Evolutionary conservation across 2,113 vertebrate genomes (phyloP), one percentile per base, ranked within the genome.

Genomic region (Struthio camelus): DNA sequence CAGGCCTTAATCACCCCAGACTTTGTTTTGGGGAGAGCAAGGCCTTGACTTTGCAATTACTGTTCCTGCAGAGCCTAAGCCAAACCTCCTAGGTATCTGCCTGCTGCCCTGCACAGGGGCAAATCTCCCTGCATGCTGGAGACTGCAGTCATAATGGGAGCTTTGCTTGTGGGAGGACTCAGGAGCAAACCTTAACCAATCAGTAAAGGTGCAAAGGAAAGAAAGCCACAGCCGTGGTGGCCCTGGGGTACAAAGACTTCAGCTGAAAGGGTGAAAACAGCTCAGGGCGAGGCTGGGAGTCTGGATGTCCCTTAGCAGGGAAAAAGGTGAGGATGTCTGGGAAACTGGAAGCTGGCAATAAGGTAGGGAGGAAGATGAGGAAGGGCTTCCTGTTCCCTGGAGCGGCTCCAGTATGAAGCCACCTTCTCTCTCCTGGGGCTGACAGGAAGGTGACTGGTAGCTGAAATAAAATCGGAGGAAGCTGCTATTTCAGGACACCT

Each of bases 191-290:
- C 34, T 48, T 34, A 66, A 38, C 22, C 2, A 0, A 58, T n/a
- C 0, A 1, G 42, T 15, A 6, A 40, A 7, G 0, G 0, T 58
- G 32, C 19, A 53, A 69, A 66, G 22, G 7, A 56, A 78, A 32
- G 18, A 32, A 28, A 15, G 25, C n/a, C 30, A 34, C 30, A 61
- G n/a, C 6, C 28, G 20, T 23, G 42, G 73, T 51, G 38, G n/a
- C 40, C 24, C n/a, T 59, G 15, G 36, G 16, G 1, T 40, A 36
- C 4, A 9, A 82, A 76, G 0, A 2, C 38, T 61, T 46, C 28
- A 42, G 42, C 40, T 77, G 40, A 58, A 51, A 62, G 10, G 4
- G 6, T 36, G 46, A 36, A 71, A 36, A 24, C 27, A 69, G 19
- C 10, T 10, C n/a, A n/a, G n/a, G n/a, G n/a, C n/a, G n/a, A 25